Evolutionary conservation across 2,888 invertebrate genomes (phyloP), one percentile per base, ranked within the genome.

Genomic region (Crioceris asparagi): DNA sequence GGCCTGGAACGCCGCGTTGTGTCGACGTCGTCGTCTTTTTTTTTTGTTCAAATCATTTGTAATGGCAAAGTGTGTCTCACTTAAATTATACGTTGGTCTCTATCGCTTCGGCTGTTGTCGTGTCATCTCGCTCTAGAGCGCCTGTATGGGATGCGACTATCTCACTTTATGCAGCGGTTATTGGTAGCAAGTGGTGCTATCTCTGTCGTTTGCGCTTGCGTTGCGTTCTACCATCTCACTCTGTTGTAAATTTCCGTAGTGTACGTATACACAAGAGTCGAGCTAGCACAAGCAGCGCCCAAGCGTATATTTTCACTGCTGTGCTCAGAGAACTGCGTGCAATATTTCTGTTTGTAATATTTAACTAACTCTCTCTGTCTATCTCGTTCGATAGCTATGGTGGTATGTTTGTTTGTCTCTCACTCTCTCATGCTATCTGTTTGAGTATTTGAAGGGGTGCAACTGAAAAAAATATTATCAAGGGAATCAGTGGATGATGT

Each of bases 81-180:
- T 51, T 47, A 52, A 52, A 54, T 52, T 50, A 54, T 48, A 52
- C 48, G 51, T 46, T 49, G 41, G 45, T 51, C 54, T 49, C 48
- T 44, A 39, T 48, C 47, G 29, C 27, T 12, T 14, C 14, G 27
- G 31, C 36, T 43, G 39, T 49, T 49, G 44, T 46, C 46, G 43
- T 47, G 26, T 36, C 12, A 14, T 32, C 32, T 33, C 19, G 49
- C 49, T 39, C 37, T 7, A 25, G 47, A 35, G 17, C 18, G 10
- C 45, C 16, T 37, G 35, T 21, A 6, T 17, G 39, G 16, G 15
- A 38, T 17, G 29, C 35, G 6, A 29, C 34, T 29, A 17, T 46
- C 44, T 37, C 29, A n/a, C 25, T 18, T 39, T 43, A 37, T 38
- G 35, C 31, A 39, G 40, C 46, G 38, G 44, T 46, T 46, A 44